Evolutionary conservation across 2,113 vertebrate genomes (phyloP).

Genomic region (Notarius lentiginosus): DNA sequence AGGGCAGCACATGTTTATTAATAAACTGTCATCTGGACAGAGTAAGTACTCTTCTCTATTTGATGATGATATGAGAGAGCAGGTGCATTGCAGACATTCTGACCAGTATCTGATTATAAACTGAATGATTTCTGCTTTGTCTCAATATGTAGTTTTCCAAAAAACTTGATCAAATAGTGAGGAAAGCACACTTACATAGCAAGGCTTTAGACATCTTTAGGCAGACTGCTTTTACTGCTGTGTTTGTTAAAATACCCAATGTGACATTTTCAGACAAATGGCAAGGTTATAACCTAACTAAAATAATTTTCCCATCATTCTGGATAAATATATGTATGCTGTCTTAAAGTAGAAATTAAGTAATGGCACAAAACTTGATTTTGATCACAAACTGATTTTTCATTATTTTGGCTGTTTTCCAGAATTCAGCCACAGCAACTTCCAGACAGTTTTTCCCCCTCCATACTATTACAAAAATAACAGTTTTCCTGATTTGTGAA

Average conservation of each 20-base stretch:
- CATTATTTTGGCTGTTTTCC: too few relatives aligned
- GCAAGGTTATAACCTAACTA: neutral
- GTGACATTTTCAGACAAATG: neutral
- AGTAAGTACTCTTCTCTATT: too few relatives aligned
- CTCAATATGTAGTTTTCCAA: too few relatives aligned
- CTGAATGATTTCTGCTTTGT: too few relatives aligned
- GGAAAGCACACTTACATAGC: too few relatives aligned
- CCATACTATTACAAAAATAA: too few relatives aligned
- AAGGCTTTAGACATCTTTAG: neutral
- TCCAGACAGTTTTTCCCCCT: neutral
- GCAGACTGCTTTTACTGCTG: neutral
- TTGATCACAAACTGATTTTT: neutral
- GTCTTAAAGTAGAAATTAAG: neutral
- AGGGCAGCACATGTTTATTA: too few relatives aligned
- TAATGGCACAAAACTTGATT: neutral
- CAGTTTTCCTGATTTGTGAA: neutral
- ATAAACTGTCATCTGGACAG: too few relatives aligned
- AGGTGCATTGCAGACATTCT: too few relatives aligned
- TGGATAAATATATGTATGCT: neutral
- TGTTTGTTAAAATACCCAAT: neutral
- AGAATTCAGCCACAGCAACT: neutral
- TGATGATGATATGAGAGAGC: too few relatives aligned
- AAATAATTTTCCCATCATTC: neutral
- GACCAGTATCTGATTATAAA: too few relatives aligned
- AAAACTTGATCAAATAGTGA: too few relatives aligned